Evolutionary conservation across 2,113 vertebrate genomes (phyloP).

Genomic region (Chascanopsetta lugubris): DNA sequence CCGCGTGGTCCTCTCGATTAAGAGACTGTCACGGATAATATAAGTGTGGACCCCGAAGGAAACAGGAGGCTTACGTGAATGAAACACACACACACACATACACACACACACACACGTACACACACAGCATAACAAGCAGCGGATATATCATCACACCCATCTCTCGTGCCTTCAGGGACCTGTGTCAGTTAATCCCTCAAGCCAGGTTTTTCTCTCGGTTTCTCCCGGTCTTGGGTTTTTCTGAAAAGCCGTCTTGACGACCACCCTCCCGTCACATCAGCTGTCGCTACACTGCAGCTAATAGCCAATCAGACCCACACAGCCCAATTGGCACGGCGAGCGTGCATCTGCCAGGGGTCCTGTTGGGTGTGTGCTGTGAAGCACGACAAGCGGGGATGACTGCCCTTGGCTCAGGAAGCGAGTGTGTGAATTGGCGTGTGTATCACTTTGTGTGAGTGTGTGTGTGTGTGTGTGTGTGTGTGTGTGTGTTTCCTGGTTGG

Average conservation of each 20-base stretch:
- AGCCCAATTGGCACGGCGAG: conserved; percentile 66
- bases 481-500: conserved; percentile 21
- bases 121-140: conserved; percentile 31
- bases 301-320: conserved; percentile 76
- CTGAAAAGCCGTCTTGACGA: conserved; percentile 45
- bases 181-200: conserved; percentile 61
- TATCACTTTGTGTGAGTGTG: conserved; percentile 1
- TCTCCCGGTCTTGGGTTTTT: conserved; percentile 9
- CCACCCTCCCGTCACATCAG: conserved; percentile 59
- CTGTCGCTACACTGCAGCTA: conserved; percentile 71
- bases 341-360: conserved; percentile 45
- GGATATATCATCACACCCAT: conserved; percentile 51
- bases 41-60: conserved; percentile 38
- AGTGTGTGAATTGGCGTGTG: conserved; percentile 9
- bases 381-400: conserved; percentile 65
- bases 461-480: conserved; percentile 30
- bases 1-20: conserved; percentile 53
- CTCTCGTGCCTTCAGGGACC: conserved; percentile 42
- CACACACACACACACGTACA: conserved; percentile 22
- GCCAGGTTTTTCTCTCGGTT: conserved; percentile 26
- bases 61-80: conserved; percentile 21
- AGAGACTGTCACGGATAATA: conserved; percentile 66
- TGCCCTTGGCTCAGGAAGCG: conserved; percentile 60
- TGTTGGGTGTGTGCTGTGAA: conserved; percentile 63
- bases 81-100: conserved; percentile 28